These are phyloP conservation scores for Zygogramma bicolorata DNA, from an alignment of 2,888 invertebrate species.

Conservation along the genomic window DNA sequence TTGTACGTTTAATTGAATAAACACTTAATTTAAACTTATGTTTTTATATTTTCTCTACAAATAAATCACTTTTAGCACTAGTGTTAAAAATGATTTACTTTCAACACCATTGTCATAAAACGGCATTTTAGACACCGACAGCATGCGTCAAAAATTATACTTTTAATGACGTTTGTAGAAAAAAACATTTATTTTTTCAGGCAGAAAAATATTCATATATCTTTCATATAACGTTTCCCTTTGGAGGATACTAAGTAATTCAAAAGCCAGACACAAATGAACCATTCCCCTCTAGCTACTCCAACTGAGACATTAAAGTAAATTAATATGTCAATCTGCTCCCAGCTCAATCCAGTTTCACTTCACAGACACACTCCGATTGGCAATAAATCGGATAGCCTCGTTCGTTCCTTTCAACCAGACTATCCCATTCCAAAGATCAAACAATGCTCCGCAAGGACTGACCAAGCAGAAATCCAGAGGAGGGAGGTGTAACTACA, in stretches of 20 bases:
- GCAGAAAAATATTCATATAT: neutral
- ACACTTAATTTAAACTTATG: too few relatives aligned
- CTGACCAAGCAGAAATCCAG: conserved; percentile 22
- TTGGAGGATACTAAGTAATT: neutral
- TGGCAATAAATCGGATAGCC: conserved; percentile 27
- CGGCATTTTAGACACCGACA: too few relatives aligned
- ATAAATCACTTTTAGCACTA: too few relatives aligned
- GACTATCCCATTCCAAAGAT: conserved; percentile 2
- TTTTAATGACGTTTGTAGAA: too few relatives aligned
- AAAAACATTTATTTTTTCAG: neutral
- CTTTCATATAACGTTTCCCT: neutral
- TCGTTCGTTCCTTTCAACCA: conserved; percentile 20
- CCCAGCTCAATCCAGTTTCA: neutral
- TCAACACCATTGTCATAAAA: too few relatives aligned
- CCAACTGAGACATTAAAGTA: neutral
- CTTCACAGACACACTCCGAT: neutral
- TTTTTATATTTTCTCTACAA: too few relatives aligned
- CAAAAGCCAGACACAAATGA: neutral
- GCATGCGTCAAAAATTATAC: too few relatives aligned
- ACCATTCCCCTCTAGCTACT: neutral
- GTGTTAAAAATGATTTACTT: too few relatives aligned
- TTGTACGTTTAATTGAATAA: too few relatives aligned
- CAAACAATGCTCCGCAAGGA: conserved; percentile 19
- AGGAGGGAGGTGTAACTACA: conserved; percentile 54
- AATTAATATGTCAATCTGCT: neutral